These are phyloP conservation scores for Drosophila quinaria DNA, from an alignment of 2,888 invertebrate genomes.

Conservation along the genomic window DNA sequence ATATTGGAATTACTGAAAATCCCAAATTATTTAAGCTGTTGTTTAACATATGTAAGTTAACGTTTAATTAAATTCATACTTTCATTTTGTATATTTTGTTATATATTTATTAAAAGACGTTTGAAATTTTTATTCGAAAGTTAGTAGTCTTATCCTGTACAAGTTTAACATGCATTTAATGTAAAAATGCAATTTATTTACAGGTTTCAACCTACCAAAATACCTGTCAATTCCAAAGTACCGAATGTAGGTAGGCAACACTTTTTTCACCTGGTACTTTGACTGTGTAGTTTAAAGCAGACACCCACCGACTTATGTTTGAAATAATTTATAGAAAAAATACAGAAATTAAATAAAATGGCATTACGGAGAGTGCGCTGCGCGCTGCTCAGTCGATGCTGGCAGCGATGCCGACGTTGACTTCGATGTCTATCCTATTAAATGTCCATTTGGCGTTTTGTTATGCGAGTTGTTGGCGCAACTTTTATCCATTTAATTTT, in stretches of 20 bases:
- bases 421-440: slow-evolving; percentile 77
- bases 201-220: not conserved
- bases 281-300: slow-evolving; percentile 18
- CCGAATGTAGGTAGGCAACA: slow-evolving; percentile 25
- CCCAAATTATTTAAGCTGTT: too few relatives aligned
- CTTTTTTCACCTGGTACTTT: slow-evolving; percentile 23
- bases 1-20: too few relatives aligned
- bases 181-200: not conserved
- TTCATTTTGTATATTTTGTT: too few relatives aligned
- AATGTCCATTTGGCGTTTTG: slow-evolving; percentile 78
- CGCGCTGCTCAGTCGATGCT: slow-evolving; percentile 2
- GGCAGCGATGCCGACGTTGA: slow-evolving; percentile 14
- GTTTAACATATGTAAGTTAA: too few relatives aligned
- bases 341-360: slow-evolving; percentile 73
- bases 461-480: slow-evolving; percentile 72
- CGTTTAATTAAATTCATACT: too few relatives aligned
- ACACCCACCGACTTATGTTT: slow-evolving; percentile 70
- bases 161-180: not conserved
- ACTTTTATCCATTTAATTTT: slow-evolving; percentile 78
- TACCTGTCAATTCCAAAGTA: not conserved
- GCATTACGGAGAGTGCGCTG: slow-evolving; percentile 58
- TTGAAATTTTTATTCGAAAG: too few relatives aligned
- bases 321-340: slow-evolving; percentile 78
- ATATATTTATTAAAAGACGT: too few relatives aligned
- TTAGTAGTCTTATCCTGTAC: not conserved